Evolutionary conservation across 2,113 vertebrate species (phyloP).

Genomic region (Silurus glanis): DNA sequence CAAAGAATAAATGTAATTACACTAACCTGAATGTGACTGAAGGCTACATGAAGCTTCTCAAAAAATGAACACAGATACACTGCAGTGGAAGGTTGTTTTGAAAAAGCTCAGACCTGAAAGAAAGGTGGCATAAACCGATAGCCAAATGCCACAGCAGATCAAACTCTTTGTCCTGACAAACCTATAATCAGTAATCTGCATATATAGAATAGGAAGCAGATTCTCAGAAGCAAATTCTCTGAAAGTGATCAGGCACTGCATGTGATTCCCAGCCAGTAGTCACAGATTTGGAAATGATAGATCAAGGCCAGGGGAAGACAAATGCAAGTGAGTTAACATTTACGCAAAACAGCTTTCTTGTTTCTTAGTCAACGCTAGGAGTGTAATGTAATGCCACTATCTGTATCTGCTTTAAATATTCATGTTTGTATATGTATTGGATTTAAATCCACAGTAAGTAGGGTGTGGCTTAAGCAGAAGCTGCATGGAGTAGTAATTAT

Average conservation of each 20-base stretch:
- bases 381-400: not conserved
- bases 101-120: not conserved
- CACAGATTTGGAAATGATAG: not conserved
- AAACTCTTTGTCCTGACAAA: not conserved
- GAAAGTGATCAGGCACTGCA: not conserved
- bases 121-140: not conserved
- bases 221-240: not conserved
- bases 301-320: not conserved
- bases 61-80: not conserved
- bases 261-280: not conserved
- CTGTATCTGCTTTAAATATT: not conserved
- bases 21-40: not conserved
- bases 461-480: not conserved
- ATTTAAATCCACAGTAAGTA: not conserved
- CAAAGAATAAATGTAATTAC: not conserved
- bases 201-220: not conserved
- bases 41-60: not conserved
- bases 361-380: not conserved
- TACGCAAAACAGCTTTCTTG: not conserved
- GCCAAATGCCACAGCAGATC: not conserved
- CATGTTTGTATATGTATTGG: not conserved
- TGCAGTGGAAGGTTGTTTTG: not conserved
- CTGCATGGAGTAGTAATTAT: not conserved
- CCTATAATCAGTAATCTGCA: not conserved
- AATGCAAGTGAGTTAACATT: not conserved